Conservation (phyloP, 1,140 invertebrate genomes). For the Panagrolaimus sp. region DNA sequence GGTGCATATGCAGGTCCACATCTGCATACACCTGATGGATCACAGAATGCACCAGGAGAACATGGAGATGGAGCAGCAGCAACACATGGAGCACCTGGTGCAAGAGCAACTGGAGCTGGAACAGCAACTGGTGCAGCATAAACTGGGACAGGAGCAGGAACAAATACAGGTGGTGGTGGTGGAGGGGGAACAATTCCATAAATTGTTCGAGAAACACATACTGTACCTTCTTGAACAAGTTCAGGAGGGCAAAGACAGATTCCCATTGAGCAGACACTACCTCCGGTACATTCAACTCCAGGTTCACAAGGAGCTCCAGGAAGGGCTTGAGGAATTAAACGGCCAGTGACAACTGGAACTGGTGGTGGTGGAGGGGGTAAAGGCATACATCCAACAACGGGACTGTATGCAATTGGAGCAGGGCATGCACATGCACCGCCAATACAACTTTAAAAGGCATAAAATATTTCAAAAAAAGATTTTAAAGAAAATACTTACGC, state of each 20-base stretch:
- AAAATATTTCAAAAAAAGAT: not conserved
- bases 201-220: slow-evolving; percentile 49
- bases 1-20: slow-evolving; percentile 36
- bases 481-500: slow-evolving; percentile 13
- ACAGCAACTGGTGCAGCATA: slow-evolving; percentile 13
- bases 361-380: slow-evolving; percentile 34
- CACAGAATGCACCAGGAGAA: slow-evolving; percentile 38
- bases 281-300: slow-evolving; percentile 55
- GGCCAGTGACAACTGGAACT: slow-evolving; percentile 46
- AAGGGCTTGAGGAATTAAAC: slow-evolving; percentile 51
- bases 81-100: slow-evolving; percentile 38
- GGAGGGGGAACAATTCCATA: slow-evolving; percentile 40
- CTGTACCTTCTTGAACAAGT: slow-evolving; percentile 51
- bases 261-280: slow-evolving; percentile 49
- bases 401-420: slow-evolving; percentile 37
- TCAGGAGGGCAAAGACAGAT: slow-evolving; percentile 52
- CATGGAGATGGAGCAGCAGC: slow-evolving; percentile 30
- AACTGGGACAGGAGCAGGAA: slow-evolving; percentile 29
- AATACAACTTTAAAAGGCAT: slow-evolving; percentile 21
- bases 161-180: slow-evolving; percentile 31
- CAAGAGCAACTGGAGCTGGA: slow-evolving; percentile 31
- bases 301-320: slow-evolving; percentile 55
- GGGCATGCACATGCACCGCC: slow-evolving; percentile 35
- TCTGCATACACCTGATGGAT: slow-evolving; percentile 32
- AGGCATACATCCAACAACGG: slow-evolving; percentile 38